Percentiles rank a stretch among this genome's conserved stretches.
Conservation (phyloP, 2,797 vertebrate species). For the Platalea minor region DNA sequence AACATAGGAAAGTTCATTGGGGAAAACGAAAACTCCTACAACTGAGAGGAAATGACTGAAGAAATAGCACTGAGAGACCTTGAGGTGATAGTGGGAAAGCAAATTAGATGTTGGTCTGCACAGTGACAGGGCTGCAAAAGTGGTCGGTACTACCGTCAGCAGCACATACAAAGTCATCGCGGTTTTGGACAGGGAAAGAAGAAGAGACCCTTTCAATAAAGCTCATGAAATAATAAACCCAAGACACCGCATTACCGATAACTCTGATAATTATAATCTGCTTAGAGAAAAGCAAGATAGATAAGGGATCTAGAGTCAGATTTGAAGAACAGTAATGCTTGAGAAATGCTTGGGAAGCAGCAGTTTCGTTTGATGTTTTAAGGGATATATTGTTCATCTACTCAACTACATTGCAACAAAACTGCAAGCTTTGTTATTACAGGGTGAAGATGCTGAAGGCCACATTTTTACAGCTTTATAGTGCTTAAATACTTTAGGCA, state of each 20-base stretch:
- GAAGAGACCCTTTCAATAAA: not conserved
- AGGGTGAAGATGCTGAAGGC: not conserved
- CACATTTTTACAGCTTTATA: not conserved
- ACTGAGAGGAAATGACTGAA: conserved; percentile 4
- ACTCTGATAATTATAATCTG: conserved; percentile 28
- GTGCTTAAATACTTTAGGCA: not conserved
- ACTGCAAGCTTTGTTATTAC: not conserved
- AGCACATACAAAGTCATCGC: not conserved
- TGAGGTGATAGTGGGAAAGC: not conserved
- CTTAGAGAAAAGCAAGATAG: not conserved
- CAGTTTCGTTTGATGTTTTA: not conserved
- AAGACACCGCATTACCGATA: not conserved
- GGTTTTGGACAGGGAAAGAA: not conserved
- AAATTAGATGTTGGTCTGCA: not conserved
- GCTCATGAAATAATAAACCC: not conserved
- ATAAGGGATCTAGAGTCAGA: not conserved
- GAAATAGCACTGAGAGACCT: not conserved
- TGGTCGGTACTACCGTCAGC: not conserved
- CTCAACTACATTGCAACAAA: not conserved
- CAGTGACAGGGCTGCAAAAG: not conserved
- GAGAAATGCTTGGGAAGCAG: not conserved
- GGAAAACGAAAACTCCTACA: not conserved
- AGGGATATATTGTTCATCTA: not conserved
- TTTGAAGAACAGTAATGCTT: not conserved
- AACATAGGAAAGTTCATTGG: not conserved